Evolutionary conservation across 2,888 invertebrate genomes (phyloP).

Genomic region (Automeris io): DNA sequence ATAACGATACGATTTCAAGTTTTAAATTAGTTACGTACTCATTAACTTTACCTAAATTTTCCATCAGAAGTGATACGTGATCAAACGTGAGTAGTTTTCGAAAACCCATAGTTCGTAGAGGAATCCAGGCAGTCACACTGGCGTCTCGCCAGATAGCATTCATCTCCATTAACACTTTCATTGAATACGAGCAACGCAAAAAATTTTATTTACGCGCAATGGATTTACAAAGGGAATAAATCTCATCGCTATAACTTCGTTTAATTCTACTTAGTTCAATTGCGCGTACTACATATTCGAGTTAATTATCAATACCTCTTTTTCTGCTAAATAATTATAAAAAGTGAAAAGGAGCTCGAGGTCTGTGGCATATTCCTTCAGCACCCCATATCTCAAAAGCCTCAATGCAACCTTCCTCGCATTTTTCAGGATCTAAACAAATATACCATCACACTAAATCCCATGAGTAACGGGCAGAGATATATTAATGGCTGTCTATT

Average conservation of each 20-base stretch:
- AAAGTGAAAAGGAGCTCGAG: no score
- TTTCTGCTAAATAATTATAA: not conserved
- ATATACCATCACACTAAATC: no score
- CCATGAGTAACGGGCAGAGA: no score
- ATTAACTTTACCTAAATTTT: no score
- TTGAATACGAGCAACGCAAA: constrained; percentile 56
- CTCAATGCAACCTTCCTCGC: no score
- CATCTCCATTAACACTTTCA: constrained; percentile 64
- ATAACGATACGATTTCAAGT: no score
- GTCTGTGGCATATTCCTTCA: no score
- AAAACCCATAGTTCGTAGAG: not conserved
- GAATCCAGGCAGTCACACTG: constrained; percentile 25
- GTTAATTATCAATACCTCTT: not conserved
- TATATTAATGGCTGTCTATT: no score
- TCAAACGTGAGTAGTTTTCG: not conserved
- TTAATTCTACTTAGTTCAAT: constrained; percentile 25
- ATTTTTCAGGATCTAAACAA: no score
- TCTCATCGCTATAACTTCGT: constrained; percentile 22
- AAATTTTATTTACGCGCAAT: constrained; percentile 56
- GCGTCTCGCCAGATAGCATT: constrained; percentile 60
- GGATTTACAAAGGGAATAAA: constrained; percentile 57
- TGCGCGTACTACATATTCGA: constrained; percentile 8
- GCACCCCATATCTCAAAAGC: no score
- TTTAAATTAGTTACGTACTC: no score
- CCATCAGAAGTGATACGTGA: no score